phyloP scores from a whole-genome alignment of 2,113 vertebrate genomes.

The Pachycephala philippinensis region DNA sequence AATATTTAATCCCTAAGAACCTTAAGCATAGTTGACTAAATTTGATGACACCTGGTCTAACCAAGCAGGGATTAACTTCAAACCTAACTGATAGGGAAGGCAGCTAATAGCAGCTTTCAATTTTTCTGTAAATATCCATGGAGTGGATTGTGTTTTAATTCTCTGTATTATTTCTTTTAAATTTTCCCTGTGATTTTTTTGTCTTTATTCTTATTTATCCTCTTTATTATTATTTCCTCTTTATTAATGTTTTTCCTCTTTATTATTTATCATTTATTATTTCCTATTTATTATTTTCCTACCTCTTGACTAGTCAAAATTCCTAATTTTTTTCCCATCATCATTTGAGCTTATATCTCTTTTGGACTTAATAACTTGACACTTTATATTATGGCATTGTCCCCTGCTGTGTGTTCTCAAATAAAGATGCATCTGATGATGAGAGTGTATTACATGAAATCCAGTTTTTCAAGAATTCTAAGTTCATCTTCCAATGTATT shows the following conservation, averaged over 20 bases:
- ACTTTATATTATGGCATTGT: not conserved
- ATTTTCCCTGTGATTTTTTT: not conserved
- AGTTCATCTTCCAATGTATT: not conserved
- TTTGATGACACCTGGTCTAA: not conserved
- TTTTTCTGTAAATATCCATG: not conserved
- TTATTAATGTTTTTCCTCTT: not conserved
- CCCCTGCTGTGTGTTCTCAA: not conserved
- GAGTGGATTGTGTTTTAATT: not conserved
- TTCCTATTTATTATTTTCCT: not conserved
- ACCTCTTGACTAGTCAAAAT: not conserved
- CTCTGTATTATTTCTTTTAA: not conserved
- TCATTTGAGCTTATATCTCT: not conserved
- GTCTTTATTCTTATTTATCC: not conserved
- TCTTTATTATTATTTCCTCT: not conserved
- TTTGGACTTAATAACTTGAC: not conserved
- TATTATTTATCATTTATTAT: not conserved
- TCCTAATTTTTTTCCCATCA: fast-evolving
- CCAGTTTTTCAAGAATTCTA: not conserved
- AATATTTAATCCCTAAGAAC: not conserved
- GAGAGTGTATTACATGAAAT: not conserved
- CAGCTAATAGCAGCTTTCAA: not conserved
- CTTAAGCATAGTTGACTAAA: not conserved
- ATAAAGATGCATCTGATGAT: not conserved
- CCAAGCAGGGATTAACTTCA: not conserved
- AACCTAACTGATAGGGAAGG: not conserved